These are phyloP conservation scores for Siphlonurus alternatus DNA, from an alignment of 2,888 invertebrate genomes.

Conservation along the genomic window DNA sequence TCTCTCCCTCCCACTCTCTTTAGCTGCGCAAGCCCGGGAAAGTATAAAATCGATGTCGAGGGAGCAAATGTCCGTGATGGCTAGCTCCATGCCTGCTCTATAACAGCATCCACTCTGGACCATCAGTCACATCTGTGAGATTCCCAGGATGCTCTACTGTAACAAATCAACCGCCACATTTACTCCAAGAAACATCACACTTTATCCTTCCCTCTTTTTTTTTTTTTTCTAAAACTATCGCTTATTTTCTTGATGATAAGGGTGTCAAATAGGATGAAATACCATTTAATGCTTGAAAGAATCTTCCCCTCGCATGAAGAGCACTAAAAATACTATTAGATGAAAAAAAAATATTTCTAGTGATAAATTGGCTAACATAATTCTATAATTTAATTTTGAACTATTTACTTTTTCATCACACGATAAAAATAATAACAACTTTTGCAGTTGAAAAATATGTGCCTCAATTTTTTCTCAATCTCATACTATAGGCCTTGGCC, in stretches of 20 bases:
- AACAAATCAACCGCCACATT: background rate
- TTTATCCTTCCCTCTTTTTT: background rate
- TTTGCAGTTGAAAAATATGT: too few species aligned
- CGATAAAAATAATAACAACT: too few species aligned
- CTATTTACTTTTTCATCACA: too few species aligned
- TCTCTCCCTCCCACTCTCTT: background rate
- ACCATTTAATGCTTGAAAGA: constrained; percentile 2
- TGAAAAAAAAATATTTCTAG: constrained; percentile 4
- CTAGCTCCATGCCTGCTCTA: background rate
- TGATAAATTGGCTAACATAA: too few species aligned
- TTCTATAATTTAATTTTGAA: too few species aligned
- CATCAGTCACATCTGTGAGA: background rate
- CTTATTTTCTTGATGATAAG: constrained; percentile 2
- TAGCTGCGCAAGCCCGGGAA: background rate
- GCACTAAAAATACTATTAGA: constrained; percentile 2
- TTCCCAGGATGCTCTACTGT: background rate
- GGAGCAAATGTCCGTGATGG: background rate
- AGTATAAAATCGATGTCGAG: background rate
- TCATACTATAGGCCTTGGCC: too few species aligned
- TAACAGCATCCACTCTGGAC: too few species aligned
- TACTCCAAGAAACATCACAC: background rate
- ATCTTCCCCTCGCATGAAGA: constrained; percentile 1
- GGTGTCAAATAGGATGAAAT: background rate
- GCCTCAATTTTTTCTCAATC: too few species aligned
- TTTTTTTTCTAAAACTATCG: constrained; percentile 2